Conservation (phyloP, 2,113 vertebrate species). For the Proteles cristata region DNA sequence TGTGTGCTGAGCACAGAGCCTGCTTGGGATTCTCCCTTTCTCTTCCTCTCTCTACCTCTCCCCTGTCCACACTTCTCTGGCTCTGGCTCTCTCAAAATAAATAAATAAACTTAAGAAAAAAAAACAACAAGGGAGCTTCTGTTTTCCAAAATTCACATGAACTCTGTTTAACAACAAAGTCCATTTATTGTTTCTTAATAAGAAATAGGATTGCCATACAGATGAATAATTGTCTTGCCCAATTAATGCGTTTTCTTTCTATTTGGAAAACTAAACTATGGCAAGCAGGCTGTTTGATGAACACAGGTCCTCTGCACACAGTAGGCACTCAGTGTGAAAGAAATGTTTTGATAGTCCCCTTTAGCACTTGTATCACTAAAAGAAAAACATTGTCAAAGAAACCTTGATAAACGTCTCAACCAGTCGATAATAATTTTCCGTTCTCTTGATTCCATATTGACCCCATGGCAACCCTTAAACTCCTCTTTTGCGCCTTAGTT, state of each 20-base stretch:
- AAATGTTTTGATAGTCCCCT: background rate
- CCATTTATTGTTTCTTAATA: background rate
- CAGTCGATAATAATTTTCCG: background rate
- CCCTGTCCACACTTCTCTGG: no score
- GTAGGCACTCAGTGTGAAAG: background rate
- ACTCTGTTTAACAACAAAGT: background rate
- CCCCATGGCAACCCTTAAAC: background rate
- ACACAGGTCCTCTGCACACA: background rate
- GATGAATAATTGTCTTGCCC: background rate
- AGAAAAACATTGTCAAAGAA: background rate
- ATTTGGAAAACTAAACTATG: background rate
- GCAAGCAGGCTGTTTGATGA: background rate
- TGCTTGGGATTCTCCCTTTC: no score
- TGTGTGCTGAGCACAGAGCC: no score
- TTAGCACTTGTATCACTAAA: background rate
- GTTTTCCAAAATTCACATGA: background rate
- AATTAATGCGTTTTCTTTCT: slow-evolving; percentile 16
- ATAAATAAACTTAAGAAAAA: no score
- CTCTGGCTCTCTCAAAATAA: no score
- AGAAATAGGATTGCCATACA: slow-evolving; percentile 33
- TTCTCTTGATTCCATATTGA: background rate
- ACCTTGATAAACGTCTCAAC: background rate
- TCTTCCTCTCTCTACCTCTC: no score
- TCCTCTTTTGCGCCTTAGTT: slow-evolving; percentile 23
- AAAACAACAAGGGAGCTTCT: background rate